Conservation (phyloP, 2,888 invertebrate genomes). For the Tethea ocularis region DNA sequence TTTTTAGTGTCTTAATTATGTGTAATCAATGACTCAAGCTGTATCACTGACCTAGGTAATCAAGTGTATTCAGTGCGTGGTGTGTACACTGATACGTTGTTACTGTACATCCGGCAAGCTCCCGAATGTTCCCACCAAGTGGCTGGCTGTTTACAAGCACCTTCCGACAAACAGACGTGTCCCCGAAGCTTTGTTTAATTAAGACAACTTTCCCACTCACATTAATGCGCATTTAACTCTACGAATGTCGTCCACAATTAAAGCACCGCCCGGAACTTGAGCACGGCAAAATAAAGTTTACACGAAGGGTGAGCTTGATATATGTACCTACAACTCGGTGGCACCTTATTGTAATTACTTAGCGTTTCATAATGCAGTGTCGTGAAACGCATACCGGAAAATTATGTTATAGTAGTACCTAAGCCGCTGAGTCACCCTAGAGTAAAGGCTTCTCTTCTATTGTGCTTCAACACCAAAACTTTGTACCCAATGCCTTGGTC, state of each 20-base stretch:
- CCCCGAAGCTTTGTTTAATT: conserved; percentile 58
- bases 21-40: no score
- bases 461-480: background rate
- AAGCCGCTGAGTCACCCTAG: background rate
- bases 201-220: conserved; percentile 59
- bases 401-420: background rate
- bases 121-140: conserved; percentile 23
- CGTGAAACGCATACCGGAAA: background rate
- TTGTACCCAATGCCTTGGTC: background rate
- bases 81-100: background rate
- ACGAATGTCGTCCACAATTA: conserved; percentile 50
- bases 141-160: conserved; percentile 38
- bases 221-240: conserved; percentile 50
- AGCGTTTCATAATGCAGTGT: conserved; percentile 2
- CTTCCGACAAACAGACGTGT: conserved; percentile 29
- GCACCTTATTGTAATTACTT: conserved; percentile 10
- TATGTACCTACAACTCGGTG: conserved; percentile 16
- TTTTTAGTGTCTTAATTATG: no score
- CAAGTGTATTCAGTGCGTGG: background rate
- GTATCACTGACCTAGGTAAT: background rate
- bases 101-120: conserved; percentile 1
- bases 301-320: conserved; percentile 25
- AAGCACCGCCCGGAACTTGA: conserved; percentile 33
- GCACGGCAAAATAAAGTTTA: conserved; percentile 39
- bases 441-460: background rate